A percentile compares a stretch with the other conserved stretches of the same genome.
phyloP scores from a whole-genome alignment of 2,797 vertebrate species.

The Oreochromis mossambicus region DNA sequence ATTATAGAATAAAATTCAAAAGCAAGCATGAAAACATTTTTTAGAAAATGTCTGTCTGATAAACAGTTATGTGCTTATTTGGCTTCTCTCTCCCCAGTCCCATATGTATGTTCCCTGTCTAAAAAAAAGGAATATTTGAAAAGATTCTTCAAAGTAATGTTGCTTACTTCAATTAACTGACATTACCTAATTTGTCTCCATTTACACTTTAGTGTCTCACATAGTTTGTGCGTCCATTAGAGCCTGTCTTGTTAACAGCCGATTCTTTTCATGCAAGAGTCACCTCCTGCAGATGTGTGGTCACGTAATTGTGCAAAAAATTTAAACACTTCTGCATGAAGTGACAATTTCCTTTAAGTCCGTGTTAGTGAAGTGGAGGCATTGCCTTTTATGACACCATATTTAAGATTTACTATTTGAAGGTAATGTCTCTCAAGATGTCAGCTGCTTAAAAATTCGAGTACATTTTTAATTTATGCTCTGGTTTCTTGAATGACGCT shows the following conservation, averaged over 20 bases:
- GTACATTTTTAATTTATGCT: neutral
- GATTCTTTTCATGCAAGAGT: conserved; percentile 47
- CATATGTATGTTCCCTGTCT: neutral
- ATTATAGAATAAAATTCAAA: conserved; percentile 8
- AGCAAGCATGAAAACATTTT: neutral
- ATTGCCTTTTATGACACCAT: conserved; percentile 22
- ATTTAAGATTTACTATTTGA: conserved; percentile 11
- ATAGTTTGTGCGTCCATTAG: conserved; percentile 26
- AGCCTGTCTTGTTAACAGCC: conserved; percentile 37
- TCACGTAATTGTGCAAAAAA: conserved; percentile 24
- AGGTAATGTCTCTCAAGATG: conserved; percentile 29
- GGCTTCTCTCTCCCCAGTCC: conserved; percentile 34
- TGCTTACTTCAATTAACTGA: neutral
- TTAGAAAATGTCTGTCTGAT: neutral
- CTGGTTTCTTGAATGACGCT: neutral
- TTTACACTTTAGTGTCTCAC: conserved; percentile 26
- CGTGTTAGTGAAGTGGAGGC: conserved; percentile 29
- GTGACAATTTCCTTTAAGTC: conserved; percentile 38
- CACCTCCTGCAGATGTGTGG: conserved; percentile 6
- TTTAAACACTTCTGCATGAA: conserved; percentile 46
- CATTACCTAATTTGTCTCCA: conserved; percentile 1
- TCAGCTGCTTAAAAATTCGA: conserved; percentile 11
- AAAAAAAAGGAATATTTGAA: neutral
- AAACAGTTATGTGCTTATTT: neutral
- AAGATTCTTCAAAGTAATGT: neutral